Evolutionary conservation across 1,140 invertebrate genomes (phyloP).

Genomic region (Lycorma delicatula): DNA sequence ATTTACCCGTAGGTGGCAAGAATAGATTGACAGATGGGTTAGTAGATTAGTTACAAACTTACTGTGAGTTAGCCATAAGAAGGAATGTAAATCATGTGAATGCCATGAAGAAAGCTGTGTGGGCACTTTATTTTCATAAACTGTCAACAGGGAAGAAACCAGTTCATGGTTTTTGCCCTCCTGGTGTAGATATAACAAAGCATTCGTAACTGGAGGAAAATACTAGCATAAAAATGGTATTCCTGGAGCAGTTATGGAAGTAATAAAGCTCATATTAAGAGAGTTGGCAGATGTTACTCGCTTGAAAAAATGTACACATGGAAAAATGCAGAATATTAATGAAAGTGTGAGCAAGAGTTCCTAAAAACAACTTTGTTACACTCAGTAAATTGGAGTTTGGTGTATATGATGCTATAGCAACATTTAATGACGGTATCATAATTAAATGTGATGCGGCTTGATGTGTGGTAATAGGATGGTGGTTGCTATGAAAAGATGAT

Average conservation of each 20-base stretch:
- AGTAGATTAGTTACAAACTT: slow-evolving; percentile 26
- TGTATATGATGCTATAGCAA: too few species aligned
- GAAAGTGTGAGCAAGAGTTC: slow-evolving; percentile 4
- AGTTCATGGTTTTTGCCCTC: slow-evolving; percentile 27
- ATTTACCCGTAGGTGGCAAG: slow-evolving; percentile 23
- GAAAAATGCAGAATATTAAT: slow-evolving; percentile 16
- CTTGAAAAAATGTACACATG: slow-evolving; percentile 17
- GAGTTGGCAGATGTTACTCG: slow-evolving; percentile 16
- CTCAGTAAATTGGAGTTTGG: too few species aligned
- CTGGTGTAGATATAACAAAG: slow-evolving; percentile 26
- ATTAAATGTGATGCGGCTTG: too few species aligned
- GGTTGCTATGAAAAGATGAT: too few species aligned
- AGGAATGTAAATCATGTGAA: slow-evolving; percentile 27
- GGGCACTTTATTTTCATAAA: slow-evolving; percentile 32
- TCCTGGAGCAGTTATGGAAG: slow-evolving; percentile 7
- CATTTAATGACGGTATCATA: too few species aligned
- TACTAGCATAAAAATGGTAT: neutral
- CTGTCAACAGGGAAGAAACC: slow-evolving; percentile 32
- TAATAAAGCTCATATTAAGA: slow-evolving; percentile 18
- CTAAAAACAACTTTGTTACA: slow-evolving; percentile 10
- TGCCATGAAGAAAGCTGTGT: slow-evolving; percentile 32
- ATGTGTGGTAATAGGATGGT: too few species aligned
- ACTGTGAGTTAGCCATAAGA: slow-evolving; percentile 32
- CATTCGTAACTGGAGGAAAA: neutral
- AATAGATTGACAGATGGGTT: slow-evolving; percentile 27